Conservation (phyloP, 2,797 vertebrate genomes). For the Hoplostethus atlanticus region DNA sequence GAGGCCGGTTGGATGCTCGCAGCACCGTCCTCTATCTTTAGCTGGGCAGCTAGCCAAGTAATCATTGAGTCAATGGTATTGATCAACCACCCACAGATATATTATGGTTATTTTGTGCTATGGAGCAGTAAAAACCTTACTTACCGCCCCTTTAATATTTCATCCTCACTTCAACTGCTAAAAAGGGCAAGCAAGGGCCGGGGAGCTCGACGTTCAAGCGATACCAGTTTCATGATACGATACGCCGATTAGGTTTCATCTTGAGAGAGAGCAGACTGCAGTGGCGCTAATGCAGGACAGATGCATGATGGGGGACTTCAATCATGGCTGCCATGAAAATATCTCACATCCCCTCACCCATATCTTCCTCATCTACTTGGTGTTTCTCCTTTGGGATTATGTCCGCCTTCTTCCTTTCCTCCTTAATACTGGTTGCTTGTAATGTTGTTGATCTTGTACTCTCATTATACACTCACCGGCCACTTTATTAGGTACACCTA, state of each 20-base stretch:
- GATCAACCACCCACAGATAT: slow-evolving; percentile 36
- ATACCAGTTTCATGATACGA: slow-evolving; percentile 17
- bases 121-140: slow-evolving; percentile 23
- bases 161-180: slow-evolving; percentile 28
- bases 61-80: slow-evolving; percentile 28
- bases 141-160: slow-evolving; percentile 20
- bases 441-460: too few relatives aligned
- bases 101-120: slow-evolving; percentile 35
- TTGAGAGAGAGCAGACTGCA: slow-evolving; percentile 10
- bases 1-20: too few relatives aligned
- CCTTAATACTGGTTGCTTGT: too few relatives aligned
- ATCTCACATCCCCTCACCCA: too few relatives aligned
- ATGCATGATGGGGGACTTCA: slow-evolving; percentile 22
- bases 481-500: too few relatives aligned
- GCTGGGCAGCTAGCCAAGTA: background rate
- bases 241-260: slow-evolving; percentile 41
- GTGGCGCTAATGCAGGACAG: slow-evolving; percentile 6
- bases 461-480: too few relatives aligned
- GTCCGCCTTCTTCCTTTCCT: too few relatives aligned
- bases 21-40: too few relatives aligned
- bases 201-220: slow-evolving; percentile 21
- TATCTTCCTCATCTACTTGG: too few relatives aligned
- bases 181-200: slow-evolving; percentile 17
- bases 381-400: too few relatives aligned
- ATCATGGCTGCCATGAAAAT: background rate